Base-by-base conservation (phyloP, 2,797 vertebrate species). In the Pseudomugil tenellus region DNA sequence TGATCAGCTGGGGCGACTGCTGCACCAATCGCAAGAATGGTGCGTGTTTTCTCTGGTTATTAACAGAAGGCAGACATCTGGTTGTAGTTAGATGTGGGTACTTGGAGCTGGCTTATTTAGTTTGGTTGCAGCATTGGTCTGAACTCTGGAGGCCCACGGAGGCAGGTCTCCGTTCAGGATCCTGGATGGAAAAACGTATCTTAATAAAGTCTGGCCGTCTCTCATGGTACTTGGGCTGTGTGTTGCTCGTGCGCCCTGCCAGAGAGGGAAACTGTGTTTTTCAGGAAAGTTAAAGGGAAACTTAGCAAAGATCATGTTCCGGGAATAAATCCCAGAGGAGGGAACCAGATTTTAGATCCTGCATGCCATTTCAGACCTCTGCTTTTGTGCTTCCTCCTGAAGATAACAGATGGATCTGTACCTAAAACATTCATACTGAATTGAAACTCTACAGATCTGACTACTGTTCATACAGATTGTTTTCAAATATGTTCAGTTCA, bases 1-100 rank as follows among this genome's bases (percentile, higher is more conserved):
- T 63, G 87, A 92, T 91, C 91, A 86, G 86, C 86, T 87, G 83
- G 83, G 86, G 68, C 84, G 72, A 72, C 55, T 56, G 10, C 62
- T 56, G 34, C 63, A 77, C 85, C 86, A 86, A 84, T 86, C 66
- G n/a, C 26, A 79, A 41, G 28, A 46, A 55, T 74, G 80, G 69
- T 80, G 81, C 75, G 68, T 81, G 49, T 86, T 87, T 87, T 83
- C 80, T 76, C 72, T 76, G 75, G 72, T 87, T 82, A 80, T 79
- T 74, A 70, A 77, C 31, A 52, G 66, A 78, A 77, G 84, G 87
- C 85, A 89, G 79, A 88, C 93, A 93, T 94, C 90, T 94, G 93
- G 84, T 87, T 83, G 70, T 49, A 41, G 83, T 94, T 91, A 92
- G 70, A 55, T 85, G 70, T 6, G 80, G 79, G 83, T 85, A 87